These are phyloP conservation scores for Sphenopsis melanotis DNA, from an alignment of 2,797 vertebrate genomes.

Conservation along the genomic window DNA sequence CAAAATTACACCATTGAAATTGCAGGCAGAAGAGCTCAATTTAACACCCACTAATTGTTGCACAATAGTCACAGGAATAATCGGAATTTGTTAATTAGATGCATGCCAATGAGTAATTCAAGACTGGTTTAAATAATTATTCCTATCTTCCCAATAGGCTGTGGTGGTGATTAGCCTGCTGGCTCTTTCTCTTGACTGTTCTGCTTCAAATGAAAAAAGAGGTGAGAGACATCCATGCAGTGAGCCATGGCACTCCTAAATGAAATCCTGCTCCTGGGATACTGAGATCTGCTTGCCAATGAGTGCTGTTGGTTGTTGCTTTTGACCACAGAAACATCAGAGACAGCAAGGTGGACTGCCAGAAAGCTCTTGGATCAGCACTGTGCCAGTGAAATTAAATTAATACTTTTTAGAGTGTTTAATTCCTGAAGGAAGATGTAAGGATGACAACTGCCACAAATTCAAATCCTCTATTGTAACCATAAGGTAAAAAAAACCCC, in stretches of 20 bases:
- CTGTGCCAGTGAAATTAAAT: neutral
- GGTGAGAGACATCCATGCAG: neutral
- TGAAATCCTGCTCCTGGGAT: neutral
- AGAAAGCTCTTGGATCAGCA: neutral
- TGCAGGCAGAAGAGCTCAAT: conserved; percentile 58
- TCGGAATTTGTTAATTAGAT: conserved; percentile 32
- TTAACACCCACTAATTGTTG: conserved; percentile 52
- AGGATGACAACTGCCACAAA: neutral
- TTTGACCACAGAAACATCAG: conserved; percentile 20
- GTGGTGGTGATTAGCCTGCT: neutral
- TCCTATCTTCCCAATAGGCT: conserved; percentile 45
- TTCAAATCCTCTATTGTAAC: neutral
- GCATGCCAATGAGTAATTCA: conserved; percentile 22
- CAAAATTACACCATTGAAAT: conserved; percentile 60
- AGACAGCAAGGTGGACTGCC: neutral
- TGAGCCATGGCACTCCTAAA: neutral
- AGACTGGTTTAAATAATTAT: conserved; percentile 41
- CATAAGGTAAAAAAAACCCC: neutral
- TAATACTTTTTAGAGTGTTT: neutral
- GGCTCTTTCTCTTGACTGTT: neutral
- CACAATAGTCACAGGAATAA: conserved; percentile 58
- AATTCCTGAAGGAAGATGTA: conserved; percentile 28
- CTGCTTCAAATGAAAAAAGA: conserved; percentile 29
- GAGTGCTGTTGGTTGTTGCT: neutral
- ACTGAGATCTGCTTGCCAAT: neutral